Percentiles rank a stretch among this genome's conserved stretches.
Conservation (phyloP, 2,888 invertebrate genomes). For the Seira musarum region DNA sequence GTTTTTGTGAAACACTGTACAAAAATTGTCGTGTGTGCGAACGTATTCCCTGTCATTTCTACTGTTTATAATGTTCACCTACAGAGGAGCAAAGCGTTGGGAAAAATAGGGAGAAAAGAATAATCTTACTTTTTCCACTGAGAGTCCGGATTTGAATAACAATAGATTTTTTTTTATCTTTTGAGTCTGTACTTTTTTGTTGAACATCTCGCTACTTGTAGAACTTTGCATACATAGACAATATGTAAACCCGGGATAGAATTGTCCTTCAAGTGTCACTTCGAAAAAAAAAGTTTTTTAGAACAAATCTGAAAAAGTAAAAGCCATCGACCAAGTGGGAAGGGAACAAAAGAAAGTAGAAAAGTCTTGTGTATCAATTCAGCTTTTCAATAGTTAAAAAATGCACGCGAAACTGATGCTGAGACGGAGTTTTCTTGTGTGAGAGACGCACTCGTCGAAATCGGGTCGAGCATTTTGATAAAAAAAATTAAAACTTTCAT, state of each 20-base stretch:
- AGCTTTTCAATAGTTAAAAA: conserved; percentile 41
- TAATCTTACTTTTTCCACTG: conserved; percentile 44
- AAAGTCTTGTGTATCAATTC: conserved; percentile 44
- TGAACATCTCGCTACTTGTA: conserved; percentile 16
- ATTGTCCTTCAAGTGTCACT: conserved; percentile 55
- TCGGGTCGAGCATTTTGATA: too few species aligned
- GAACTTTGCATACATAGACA: conserved; percentile 49
- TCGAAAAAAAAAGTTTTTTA: conserved; percentile 26
- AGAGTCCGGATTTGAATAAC: conserved; percentile 56
- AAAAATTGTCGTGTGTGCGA: neutral
- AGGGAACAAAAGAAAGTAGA: conserved; percentile 13
- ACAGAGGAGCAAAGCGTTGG: neutral
- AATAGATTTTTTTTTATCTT: conserved; percentile 31
- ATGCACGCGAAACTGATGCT: neutral
- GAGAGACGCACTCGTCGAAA: too few species aligned
- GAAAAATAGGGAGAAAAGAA: conserved; percentile 12
- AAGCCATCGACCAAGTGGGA: neutral
- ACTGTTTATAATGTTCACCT: neutral
- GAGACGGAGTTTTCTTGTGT: too few species aligned
- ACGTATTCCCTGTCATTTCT: neutral
- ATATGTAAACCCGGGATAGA: conserved; percentile 45
- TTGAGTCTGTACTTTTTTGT: conserved; percentile 29
- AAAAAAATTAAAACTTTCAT: too few species aligned
- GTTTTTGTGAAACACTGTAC: neutral
- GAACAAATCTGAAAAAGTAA: conserved; percentile 26